Evolutionary conservation across 1,140 invertebrate genomes (phyloP).

Genomic region (Sarcophaga peregrina): DNA sequence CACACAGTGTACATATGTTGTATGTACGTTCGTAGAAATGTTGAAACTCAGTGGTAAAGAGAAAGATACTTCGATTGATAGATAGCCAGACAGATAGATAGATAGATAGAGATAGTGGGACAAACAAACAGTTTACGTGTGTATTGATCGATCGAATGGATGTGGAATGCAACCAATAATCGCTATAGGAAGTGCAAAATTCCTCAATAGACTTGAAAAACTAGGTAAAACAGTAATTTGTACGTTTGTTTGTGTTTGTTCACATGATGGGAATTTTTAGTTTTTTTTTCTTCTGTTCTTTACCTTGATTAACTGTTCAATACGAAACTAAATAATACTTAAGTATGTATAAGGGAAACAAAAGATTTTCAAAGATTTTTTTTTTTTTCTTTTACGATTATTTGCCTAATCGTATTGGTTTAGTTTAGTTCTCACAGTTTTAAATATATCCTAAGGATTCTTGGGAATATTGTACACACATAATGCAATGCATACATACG

Average conservation of each 20-base stretch:
- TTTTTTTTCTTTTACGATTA: not conserved
- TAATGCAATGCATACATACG: too few species aligned
- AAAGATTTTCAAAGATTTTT: not conserved
- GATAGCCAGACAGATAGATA: too few species aligned
- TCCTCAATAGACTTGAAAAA: not conserved
- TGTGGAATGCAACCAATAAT: not conserved
- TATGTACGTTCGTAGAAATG: not conserved
- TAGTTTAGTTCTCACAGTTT: not conserved
- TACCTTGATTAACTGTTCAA: slow-evolving; percentile 4
- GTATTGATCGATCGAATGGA: too few species aligned
- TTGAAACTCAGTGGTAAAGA: too few species aligned
- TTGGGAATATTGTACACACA: not conserved
- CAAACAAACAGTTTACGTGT: not conserved
- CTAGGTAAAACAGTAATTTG: not conserved
- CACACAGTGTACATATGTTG: not conserved
- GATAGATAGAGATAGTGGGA: too few species aligned
- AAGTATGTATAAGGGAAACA: not conserved
- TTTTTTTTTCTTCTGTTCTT: not conserved
- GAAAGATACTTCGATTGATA: too few species aligned
- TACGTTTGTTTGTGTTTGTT: not conserved
- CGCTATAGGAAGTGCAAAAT: slow-evolving; percentile 18
- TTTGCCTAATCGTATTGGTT: not conserved
- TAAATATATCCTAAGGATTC: not conserved
- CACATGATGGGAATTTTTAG: not conserved
- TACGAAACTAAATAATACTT: not conserved